Conservation (phyloP, 2,797 vertebrate genomes). For the Buphagus erythrorhynchus region DNA sequence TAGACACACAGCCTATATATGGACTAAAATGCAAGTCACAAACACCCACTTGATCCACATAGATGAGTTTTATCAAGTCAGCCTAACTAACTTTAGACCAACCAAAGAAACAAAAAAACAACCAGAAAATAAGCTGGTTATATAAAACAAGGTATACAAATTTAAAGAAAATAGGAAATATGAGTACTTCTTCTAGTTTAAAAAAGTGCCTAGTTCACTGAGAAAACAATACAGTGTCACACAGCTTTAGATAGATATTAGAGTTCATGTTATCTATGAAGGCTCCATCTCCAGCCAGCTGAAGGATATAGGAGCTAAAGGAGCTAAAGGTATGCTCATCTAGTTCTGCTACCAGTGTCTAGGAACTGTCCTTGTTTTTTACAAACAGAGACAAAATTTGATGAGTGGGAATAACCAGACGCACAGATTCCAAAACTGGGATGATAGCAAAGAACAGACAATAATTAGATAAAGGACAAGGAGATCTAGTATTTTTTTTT, state of each 20-base stretch:
- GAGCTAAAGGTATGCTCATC: neutral
- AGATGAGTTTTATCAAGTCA: neutral
- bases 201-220: neutral
- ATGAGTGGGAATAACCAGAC: neutral
- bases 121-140: neutral
- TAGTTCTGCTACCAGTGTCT: neutral
- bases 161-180: neutral
- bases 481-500: neutral
- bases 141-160: neutral
- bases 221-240: neutral
- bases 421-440: neutral
- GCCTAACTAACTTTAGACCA: neutral
- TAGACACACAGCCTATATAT: neutral
- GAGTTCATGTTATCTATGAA: neutral
- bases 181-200: neutral
- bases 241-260: neutral
- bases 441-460: neutral
- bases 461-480: neutral
- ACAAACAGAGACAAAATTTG: neutral
- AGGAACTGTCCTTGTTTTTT: neutral
- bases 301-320: neutral
- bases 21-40: neutral
- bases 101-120: neutral
- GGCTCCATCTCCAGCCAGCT: neutral
- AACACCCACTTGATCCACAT: neutral